These are phyloP conservation scores for Heterohyrax brucei DNA, from an alignment of 2,797 vertebrate species.

Conservation along the genomic window DNA sequence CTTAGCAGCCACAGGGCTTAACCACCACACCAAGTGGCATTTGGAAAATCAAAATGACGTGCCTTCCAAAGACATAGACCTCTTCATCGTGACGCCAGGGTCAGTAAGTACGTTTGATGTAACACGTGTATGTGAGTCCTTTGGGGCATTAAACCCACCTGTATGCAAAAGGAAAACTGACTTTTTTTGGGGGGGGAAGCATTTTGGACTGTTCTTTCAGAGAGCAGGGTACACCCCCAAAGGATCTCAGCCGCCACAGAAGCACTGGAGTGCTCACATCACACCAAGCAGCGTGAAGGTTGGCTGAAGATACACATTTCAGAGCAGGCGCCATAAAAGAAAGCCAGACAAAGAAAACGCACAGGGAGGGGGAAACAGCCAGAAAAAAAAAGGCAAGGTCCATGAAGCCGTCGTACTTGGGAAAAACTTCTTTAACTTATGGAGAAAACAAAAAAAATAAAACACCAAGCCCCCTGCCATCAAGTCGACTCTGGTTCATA, in stretches of 20 bases:
- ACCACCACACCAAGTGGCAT: not conserved
- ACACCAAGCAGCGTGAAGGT: not conserved
- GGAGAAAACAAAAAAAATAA: not conserved
- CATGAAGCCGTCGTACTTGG: not conserved
- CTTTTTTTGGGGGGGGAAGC: not conserved
- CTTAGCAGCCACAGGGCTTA: too few relatives aligned
- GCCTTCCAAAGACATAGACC: not conserved
- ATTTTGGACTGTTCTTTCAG: not conserved
- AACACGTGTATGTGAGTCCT: not conserved
- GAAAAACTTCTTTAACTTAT: not conserved
- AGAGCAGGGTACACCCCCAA: not conserved
- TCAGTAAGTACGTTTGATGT: not conserved
- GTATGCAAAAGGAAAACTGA: not conserved
- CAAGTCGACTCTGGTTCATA: too few relatives aligned
- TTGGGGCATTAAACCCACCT: not conserved
- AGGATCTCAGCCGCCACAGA: too few relatives aligned
- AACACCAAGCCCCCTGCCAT: too few relatives aligned
- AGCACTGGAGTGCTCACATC: too few relatives aligned
- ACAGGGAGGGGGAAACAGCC: too few relatives aligned
- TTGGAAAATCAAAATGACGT: constrained; percentile 5
- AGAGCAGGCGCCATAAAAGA: not conserved
- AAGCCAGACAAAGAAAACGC: not conserved
- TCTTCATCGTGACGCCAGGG: not conserved
- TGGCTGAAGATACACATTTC: rapidly evolving
- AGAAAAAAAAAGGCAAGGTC: not conserved